Conservation (phyloP, 2,888 invertebrate species). For the Piscicola geometra region DNA sequence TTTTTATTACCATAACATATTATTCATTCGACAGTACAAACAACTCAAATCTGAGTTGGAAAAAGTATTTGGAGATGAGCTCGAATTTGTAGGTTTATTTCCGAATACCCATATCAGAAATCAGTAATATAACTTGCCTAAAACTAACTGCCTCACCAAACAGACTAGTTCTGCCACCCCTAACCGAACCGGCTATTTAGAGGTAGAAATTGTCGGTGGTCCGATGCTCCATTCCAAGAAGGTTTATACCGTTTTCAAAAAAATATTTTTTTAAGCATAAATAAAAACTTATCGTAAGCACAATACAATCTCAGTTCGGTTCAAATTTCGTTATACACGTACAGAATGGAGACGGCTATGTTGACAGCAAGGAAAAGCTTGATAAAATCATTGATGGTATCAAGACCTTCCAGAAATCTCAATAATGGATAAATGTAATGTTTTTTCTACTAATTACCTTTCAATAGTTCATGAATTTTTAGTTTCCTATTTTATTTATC, state of each 20-base stretch:
- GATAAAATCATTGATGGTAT: constrained; percentile 34
- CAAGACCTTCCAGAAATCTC: neutral
- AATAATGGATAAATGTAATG: neutral
- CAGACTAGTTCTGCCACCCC: constrained; percentile 34
- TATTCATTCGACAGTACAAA: too few species aligned
- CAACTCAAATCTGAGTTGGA: too few species aligned
- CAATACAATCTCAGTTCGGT: too few species aligned
- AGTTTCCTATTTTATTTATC: too few species aligned
- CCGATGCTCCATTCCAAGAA: constrained; percentile 42
- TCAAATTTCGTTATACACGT: too few species aligned
- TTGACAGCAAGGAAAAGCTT: constrained; percentile 34
- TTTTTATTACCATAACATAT: too few species aligned
- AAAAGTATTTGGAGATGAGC: too few species aligned
- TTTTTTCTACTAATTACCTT: neutral
- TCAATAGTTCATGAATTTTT: too few species aligned
- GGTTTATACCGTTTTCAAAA: constrained; percentile 57
- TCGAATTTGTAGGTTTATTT: too few species aligned
- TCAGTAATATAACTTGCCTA: neutral
- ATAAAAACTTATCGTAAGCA: neutral
- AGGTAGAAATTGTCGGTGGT: constrained; percentile 34
- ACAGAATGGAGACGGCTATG: constrained; percentile 38
- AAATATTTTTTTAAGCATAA: constrained; percentile 53
- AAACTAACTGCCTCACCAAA: too few species aligned
- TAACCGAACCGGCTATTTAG: constrained; percentile 30
- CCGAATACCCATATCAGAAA: too few species aligned